phyloP scores from a whole-genome alignment of 2,888 invertebrate genomes.

The Tinea trinotella region DNA sequence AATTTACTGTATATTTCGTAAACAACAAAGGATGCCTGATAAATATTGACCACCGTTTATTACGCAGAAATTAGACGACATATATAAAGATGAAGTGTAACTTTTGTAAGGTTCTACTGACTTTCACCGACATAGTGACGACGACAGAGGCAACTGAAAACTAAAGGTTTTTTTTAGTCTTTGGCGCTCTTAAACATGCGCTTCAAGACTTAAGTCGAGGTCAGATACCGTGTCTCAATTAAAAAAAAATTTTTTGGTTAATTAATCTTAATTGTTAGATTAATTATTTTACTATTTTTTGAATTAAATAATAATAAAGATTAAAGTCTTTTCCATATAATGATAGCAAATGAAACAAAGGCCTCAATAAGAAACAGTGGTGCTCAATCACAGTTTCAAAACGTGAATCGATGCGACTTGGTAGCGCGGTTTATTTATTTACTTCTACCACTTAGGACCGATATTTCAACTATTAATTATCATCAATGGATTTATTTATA shows the following conservation, averaged over 20 bases:
- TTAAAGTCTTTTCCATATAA: neutral
- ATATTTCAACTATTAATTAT: too few relatives aligned
- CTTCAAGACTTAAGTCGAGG: too few relatives aligned
- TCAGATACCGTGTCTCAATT: neutral
- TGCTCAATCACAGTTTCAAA: neutral
- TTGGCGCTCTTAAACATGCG: too few relatives aligned
- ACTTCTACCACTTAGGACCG: too few relatives aligned
- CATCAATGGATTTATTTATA: too few relatives aligned
- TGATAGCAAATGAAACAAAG: neutral
- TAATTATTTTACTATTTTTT: neutral
- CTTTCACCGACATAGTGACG: too few relatives aligned
- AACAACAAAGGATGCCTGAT: too few relatives aligned
- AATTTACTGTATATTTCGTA: too few relatives aligned
- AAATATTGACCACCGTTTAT: too few relatives aligned
- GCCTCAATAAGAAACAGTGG: constrained; percentile 1
- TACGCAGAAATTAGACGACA: neutral
- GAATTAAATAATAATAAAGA: neutral
- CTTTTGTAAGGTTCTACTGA: neutral
- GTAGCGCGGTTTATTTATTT: neutral
- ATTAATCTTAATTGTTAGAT: neutral
- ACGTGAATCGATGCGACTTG: constrained; percentile 1
- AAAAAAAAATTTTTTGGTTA: neutral
- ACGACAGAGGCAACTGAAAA: too few relatives aligned
- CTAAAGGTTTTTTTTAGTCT: too few relatives aligned
- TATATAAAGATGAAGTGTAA: neutral